Percentiles rank a stretch among this genome's conserved stretches.
These are phyloP conservation scores for Rhizomys pruinosus DNA, from an alignment of 2,113 vertebrate genomes.

Conservation along the genomic window DNA sequence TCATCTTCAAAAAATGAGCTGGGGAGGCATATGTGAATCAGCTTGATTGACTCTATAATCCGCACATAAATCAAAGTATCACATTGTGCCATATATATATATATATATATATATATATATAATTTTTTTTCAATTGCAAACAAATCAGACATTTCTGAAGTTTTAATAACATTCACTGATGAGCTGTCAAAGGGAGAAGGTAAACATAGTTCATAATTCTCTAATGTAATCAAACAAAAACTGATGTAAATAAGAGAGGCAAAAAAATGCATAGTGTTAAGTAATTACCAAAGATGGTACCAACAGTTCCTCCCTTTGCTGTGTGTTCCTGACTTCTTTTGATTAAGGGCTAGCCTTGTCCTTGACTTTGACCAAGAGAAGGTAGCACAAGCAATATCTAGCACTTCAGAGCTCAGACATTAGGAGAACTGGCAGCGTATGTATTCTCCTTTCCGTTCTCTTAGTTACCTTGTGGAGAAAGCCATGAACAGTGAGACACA, in stretches of 20 bases:
- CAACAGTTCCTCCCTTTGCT: neutral
- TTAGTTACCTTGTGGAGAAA: neutral
- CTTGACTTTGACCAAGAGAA: slow-evolving; percentile 14
- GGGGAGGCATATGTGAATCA: neutral
- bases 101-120: neutral
- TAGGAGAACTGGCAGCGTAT: neutral
- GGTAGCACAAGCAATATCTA: slow-evolving; percentile 19
- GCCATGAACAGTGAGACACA: neutral
- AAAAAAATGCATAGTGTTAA: neutral
- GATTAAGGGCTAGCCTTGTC: neutral
- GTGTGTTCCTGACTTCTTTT: neutral
- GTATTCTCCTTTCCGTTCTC: neutral
- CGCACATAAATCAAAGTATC: neutral
- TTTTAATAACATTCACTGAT: neutral
- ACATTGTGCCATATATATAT: neutral
- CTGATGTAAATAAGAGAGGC: slow-evolving; percentile 9
- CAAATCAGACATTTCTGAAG: neutral
- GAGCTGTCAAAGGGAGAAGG: neutral
- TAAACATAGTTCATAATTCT: slow-evolving; percentile 42
- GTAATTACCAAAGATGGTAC: slow-evolving; percentile 16
- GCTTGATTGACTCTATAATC: neutral
- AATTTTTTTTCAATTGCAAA: slow-evolving; percentile 11
- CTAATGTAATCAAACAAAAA: slow-evolving; percentile 47
- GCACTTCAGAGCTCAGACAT: neutral
- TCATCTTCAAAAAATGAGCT: neutral